Percentiles rank a stretch among this genome's conserved stretches.
These are phyloP conservation scores for Nansenia antarctica DNA, from an alignment of 2,113 vertebrate species.

Conservation along the genomic window DNA sequence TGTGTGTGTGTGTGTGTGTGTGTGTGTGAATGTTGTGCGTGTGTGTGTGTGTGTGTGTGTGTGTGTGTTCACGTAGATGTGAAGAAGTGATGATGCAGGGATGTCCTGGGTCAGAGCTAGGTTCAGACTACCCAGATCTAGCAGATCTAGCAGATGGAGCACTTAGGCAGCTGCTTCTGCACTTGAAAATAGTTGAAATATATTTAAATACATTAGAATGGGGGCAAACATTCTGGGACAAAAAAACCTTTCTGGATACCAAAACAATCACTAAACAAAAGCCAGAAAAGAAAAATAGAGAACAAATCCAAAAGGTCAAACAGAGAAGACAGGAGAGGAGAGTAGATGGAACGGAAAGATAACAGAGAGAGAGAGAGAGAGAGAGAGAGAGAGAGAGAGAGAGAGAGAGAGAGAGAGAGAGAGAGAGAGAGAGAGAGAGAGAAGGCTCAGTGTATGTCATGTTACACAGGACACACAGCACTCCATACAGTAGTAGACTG, in stretches of 20 bases:
- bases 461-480: constrained; percentile 55
- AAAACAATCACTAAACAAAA: constrained; percentile 38
- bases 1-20: constrained; percentile 8
- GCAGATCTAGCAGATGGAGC: constrained; percentile 50
- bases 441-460: constrained; percentile 48
- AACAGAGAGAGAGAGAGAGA: not conserved
- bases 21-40: constrained; percentile 42
- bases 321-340: constrained; percentile 36
- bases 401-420: constrained; percentile 30
- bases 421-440: constrained; percentile 14
- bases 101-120: constrained; percentile 55
- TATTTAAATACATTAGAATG: constrained; percentile 18
- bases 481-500: constrained; percentile 61
- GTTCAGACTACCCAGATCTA: no score
- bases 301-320: constrained; percentile 17
- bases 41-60: no score
- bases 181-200: not conserved
- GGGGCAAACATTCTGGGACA: constrained; percentile 58
- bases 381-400: constrained; percentile 5
- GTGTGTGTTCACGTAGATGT: no score
- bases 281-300: constrained; percentile 18
- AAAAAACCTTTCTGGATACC: constrained; percentile 34
- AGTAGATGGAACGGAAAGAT: constrained; percentile 9
- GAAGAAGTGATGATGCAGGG: no score
- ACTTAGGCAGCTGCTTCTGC: constrained; percentile 48